A percentile compares a stretch with the other conserved stretches of the same genome.
Conservation (phyloP, 2,113 vertebrate genomes). For the Haemorhous mexicanus region DNA sequence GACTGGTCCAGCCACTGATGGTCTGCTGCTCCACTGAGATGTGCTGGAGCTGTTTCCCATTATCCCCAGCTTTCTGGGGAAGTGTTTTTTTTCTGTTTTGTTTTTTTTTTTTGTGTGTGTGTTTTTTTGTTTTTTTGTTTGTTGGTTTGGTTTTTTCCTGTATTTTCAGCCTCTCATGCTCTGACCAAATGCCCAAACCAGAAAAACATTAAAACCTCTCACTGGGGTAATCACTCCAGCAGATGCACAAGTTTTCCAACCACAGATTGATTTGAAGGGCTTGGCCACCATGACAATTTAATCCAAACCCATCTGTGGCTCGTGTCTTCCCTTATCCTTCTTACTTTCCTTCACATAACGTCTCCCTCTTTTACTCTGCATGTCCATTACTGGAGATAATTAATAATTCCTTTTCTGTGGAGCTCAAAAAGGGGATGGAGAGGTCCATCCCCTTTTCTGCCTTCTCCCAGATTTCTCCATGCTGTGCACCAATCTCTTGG, state of each 20-base stretch:
- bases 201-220: not conserved
- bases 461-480: not conserved
- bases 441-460: not conserved
- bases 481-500: rapidly evolving
- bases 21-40: rapidly evolving
- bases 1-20: not conserved
- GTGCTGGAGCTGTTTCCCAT: rapidly evolving
- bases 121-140: too few relatives aligned
- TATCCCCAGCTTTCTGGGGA: not conserved
- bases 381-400: not conserved
- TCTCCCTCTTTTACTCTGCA: not conserved
- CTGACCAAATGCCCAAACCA: not conserved
- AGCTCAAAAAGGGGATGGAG: not conserved
- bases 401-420: not conserved
- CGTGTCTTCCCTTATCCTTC: not conserved
- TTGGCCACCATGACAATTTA: not conserved
- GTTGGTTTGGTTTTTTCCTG: too few relatives aligned
- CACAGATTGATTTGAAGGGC: not conserved
- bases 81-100: too few relatives aligned
- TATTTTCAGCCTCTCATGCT: not conserved
- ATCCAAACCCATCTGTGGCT: not conserved
- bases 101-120: too few relatives aligned
- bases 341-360: not conserved
- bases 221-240: not conserved
- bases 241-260: not conserved